Conservation (phyloP, 2,888 invertebrate genomes). For the Siphlonurus alternatus region DNA sequence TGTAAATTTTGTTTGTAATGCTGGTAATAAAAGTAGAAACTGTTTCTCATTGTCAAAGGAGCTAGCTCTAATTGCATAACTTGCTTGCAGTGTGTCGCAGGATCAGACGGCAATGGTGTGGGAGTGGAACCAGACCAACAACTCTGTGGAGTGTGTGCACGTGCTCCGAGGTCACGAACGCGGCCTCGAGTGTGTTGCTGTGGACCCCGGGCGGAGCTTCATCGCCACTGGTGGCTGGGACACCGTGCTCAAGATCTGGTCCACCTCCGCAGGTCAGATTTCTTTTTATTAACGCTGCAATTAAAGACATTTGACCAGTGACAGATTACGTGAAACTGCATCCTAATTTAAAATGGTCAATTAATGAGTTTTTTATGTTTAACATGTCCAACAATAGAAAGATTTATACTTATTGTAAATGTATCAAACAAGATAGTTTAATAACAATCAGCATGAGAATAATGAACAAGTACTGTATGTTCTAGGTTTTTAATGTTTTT, state of each 20-base stretch:
- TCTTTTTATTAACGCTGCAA: slow-evolving; percentile 1
- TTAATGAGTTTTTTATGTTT: slow-evolving; percentile 1
- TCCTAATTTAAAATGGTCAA: slow-evolving; percentile 3
- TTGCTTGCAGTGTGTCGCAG: slow-evolving; percentile 54
- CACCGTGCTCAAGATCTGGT: slow-evolving; percentile 82
- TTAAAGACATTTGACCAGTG: not conserved
- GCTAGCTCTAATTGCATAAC: no score
- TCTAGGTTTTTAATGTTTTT: no score
- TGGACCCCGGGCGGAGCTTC: slow-evolving; percentile 37
- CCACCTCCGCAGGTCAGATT: slow-evolving; percentile 40
- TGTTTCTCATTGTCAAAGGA: no score
- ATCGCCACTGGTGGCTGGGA: slow-evolving; percentile 88
- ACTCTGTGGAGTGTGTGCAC: slow-evolving; percentile 61
- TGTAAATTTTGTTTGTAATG: no score
- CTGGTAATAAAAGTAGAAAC: no score
- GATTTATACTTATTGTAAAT: no score
- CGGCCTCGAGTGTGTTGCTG: slow-evolving; percentile 73
- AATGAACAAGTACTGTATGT: no score
- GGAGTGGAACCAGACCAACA: slow-evolving; percentile 62
- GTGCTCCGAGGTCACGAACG: slow-evolving; percentile 83
- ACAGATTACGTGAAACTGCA: no score
- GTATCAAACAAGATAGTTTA: no score
- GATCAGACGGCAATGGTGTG: slow-evolving; percentile 84
- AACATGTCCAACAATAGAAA: slow-evolving; percentile 3
- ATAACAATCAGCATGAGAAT: no score